Base-by-base conservation (phyloP, 53 echinoderm and acorn worm species). In the Holothuria leucospilota region DNA sequence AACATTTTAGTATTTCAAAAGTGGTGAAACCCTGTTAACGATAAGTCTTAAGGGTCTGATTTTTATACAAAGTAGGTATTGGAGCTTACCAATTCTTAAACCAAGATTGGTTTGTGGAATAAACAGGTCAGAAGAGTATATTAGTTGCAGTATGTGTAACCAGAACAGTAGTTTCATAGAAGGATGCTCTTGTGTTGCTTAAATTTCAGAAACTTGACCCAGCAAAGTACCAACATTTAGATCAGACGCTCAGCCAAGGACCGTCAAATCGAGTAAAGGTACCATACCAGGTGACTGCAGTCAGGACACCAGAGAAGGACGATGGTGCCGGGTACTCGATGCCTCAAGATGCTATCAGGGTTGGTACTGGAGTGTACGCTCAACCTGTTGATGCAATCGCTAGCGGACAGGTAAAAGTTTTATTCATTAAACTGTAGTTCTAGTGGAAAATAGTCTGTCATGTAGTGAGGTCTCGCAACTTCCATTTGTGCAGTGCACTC, bases 291-390 rank as follows among this genome's bases (percentile, higher is more conserved):
- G 67, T 38, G 49, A 73, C 24, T n/a, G 46, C 39, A 7, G 59
- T 64, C 61, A 81, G 51, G 20, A 81, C 90, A 46, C 63, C 90
- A 34, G 93, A 87, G 13, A 90, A 83, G 23, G 90, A 87, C 53
- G 86, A 89, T 60, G 78, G 77, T 67, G 87, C 70, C 18, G 77
- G 59, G 20, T 93, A 90, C 81, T 78, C 88, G 0, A 78, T 52
- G 51, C 93, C 93, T 11, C 77, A 64, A 58, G 93, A 93, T 29
- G 67, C 90, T 13, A 4, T 93, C 29, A 71, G 71, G 20, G 26
- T 79, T 42, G 88, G 86, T 27, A 60, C 84, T 40, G 93, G 89
- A 49, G 84, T 85, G 16, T 71, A 86, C 67, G n/a, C 72, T 29
- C 82, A 90, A 59, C 78, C 86, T 13, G 83, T 56, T 38, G 86